These are phyloP conservation scores for Alouatta palliata DNA, from an alignment of 2,113 vertebrate genomes.

Conservation along the genomic window DNA sequence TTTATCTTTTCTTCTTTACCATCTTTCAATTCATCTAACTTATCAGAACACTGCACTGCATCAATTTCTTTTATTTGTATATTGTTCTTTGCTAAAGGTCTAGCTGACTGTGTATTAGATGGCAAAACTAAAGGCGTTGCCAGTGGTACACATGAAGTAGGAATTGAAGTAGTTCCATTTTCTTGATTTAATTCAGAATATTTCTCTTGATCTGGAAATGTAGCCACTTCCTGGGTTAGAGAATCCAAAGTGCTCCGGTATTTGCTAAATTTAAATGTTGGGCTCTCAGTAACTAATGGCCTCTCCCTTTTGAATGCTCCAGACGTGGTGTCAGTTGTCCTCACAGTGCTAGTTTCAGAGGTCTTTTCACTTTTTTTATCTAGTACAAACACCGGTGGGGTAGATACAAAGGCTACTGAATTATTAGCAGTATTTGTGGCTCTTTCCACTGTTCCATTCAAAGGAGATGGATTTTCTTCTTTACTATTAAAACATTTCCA, in stretches of 20 bases:
- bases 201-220: slow-evolving; percentile 77
- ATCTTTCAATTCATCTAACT: slow-evolving; percentile 47
- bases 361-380: slow-evolving; percentile 62
- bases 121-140: slow-evolving; percentile 78
- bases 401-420: slow-evolving; percentile 46
- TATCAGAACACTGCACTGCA: slow-evolving; percentile 69
- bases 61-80: slow-evolving; percentile 49
- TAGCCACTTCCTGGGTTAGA: slow-evolving; percentile 72
- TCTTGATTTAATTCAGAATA: slow-evolving; percentile 79
- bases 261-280: slow-evolving; percentile 73
- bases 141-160: slow-evolving; percentile 75
- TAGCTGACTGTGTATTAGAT: slow-evolving; percentile 54
- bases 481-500: slow-evolving; percentile 64
- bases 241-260: slow-evolving; percentile 68
- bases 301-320: slow-evolving; percentile 25
- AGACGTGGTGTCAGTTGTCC: slow-evolving; percentile 29
- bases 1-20: slow-evolving; percentile 76
- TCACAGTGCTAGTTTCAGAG: background rate
- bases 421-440: slow-evolving; percentile 34
- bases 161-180: slow-evolving; percentile 68
- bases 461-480: slow-evolving; percentile 70
- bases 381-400: slow-evolving; percentile 35
- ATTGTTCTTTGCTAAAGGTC: slow-evolving; percentile 65
- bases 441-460: slow-evolving; percentile 42
- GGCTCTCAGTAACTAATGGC: slow-evolving; percentile 53